A percentile compares a stretch with the other conserved stretches of the same genome.
Evolutionary conservation across 1,140 invertebrate genomes (phyloP).

Genomic region (Psilanteris sp.): DNA sequence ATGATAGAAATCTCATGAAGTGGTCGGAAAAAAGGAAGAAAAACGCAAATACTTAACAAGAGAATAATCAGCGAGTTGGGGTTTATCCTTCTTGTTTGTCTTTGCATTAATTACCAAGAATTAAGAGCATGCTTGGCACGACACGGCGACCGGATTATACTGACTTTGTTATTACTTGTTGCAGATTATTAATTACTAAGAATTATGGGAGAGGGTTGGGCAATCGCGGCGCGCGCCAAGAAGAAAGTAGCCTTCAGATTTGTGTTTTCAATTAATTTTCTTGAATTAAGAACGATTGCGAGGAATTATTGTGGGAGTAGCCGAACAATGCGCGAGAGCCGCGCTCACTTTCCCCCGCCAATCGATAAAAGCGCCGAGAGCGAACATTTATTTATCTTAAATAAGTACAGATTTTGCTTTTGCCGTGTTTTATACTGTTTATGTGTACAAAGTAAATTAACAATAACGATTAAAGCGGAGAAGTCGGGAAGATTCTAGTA

Average conservation of each 20-base stretch:
- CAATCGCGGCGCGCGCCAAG: constrained; percentile 59
- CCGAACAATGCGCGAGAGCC: constrained; percentile 47
- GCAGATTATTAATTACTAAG: constrained; percentile 80
- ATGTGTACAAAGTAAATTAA: constrained; percentile 1
- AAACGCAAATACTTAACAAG: constrained; percentile 62
- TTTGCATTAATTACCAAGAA: constrained; percentile 81
- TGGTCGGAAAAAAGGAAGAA: constrained; percentile 41
- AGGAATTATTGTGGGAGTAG: constrained; percentile 68
- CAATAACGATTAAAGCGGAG: neutral
- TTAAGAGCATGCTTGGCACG: constrained; percentile 76
- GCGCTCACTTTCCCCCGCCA: constrained; percentile 16
- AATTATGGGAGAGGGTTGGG: constrained; percentile 70
- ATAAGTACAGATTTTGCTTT: constrained; percentile 12
- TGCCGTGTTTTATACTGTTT: no score
- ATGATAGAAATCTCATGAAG: constrained; percentile 45
- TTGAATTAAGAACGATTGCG: constrained; percentile 73
- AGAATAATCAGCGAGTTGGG: constrained; percentile 58
- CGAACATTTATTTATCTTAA: constrained; percentile 43
- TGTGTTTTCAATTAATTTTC: constrained; percentile 78
- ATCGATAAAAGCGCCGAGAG: constrained; percentile 63
- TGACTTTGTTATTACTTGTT: constrained; percentile 80
- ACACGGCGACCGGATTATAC: constrained; percentile 76
- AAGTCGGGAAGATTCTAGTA: no score
- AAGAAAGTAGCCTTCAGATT: constrained; percentile 72
- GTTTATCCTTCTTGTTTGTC: constrained; percentile 79